Percentiles rank a stretch among this genome's conserved stretches.
These are phyloP conservation scores for Calidris pygmaea DNA, from an alignment of 2,113 vertebrate genomes.

Conservation along the genomic window DNA sequence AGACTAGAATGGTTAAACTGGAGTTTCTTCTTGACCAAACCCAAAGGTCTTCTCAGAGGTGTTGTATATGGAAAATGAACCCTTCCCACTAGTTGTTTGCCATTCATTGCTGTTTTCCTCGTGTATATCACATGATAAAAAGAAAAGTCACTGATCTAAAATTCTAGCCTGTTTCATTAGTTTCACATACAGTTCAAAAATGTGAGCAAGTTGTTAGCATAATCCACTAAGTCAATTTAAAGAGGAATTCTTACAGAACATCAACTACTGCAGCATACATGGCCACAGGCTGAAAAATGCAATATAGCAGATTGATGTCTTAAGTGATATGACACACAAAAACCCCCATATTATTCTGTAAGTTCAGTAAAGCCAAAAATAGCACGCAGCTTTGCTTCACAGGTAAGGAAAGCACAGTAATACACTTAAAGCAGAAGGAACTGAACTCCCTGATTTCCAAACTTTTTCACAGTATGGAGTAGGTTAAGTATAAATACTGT, in stretches of 20 bases:
- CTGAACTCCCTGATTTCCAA: background rate
- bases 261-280: background rate
- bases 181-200: background rate
- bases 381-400: background rate
- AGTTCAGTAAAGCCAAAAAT: slow-evolving; percentile 29
- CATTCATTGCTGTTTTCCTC: background rate
- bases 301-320: background rate
- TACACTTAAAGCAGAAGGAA: background rate
- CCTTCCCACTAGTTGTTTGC: background rate
- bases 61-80: background rate
- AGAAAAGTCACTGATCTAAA: background rate
- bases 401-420: slow-evolving; percentile 12
- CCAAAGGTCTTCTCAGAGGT: background rate
- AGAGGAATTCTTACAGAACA: background rate
- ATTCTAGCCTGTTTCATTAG: slow-evolving; percentile 25
- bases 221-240: background rate
- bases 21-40: slow-evolving; percentile 4
- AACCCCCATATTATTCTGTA: background rate
- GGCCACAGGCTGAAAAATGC: background rate
- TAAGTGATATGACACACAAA: background rate
- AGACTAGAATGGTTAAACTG: background rate
- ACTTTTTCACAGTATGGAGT: background rate
- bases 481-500: background rate
- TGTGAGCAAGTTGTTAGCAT: background rate
- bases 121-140: background rate